Evolutionary conservation across 2,113 vertebrate species (phyloP).

Genomic region (Plectropomus leopardus): DNA sequence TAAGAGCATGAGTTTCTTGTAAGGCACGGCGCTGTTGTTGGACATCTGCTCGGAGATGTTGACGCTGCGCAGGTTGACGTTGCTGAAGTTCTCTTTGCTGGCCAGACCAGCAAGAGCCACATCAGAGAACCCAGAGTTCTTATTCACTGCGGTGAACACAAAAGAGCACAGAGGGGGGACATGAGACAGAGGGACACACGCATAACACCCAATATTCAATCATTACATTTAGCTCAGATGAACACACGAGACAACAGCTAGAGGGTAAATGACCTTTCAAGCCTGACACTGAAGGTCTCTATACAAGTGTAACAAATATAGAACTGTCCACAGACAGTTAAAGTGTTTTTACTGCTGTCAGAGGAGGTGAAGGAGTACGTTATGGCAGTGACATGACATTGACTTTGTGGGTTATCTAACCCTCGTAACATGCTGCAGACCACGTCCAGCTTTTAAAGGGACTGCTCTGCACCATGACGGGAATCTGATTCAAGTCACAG

Average conservation of each 20-base stretch:
- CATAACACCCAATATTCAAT: neutral
- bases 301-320: neutral
- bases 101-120: conserved; percentile 93
- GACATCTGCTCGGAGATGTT: conserved; percentile 93
- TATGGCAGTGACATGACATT: conserved; percentile 4
- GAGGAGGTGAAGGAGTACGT: neutral
- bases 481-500: conserved; percentile 16
- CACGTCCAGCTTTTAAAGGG: conserved; percentile 5
- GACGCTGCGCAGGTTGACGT: conserved; percentile 90
- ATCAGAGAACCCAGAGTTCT: conserved; percentile 92
- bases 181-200: neutral
- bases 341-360: conserved; percentile 6
- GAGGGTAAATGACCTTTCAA: neutral
- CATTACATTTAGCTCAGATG: neutral
- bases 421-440: neutral
- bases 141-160: conserved; percentile 83
- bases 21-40: conserved; percentile 94
- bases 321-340: neutral
- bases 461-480: conserved; percentile 37
- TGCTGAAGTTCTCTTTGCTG: conserved; percentile 95
- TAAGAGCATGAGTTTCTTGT: conserved; percentile 94
- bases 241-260: too few species aligned
- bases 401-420: conserved; percentile 4
- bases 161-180: neutral
- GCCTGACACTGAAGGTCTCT: neutral